A percentile compares a stretch with the other conserved stretches of the same genome.
Evolutionary conservation across 2,888 invertebrate genomes (phyloP).

Genomic region (Odontocolon sp.): DNA sequence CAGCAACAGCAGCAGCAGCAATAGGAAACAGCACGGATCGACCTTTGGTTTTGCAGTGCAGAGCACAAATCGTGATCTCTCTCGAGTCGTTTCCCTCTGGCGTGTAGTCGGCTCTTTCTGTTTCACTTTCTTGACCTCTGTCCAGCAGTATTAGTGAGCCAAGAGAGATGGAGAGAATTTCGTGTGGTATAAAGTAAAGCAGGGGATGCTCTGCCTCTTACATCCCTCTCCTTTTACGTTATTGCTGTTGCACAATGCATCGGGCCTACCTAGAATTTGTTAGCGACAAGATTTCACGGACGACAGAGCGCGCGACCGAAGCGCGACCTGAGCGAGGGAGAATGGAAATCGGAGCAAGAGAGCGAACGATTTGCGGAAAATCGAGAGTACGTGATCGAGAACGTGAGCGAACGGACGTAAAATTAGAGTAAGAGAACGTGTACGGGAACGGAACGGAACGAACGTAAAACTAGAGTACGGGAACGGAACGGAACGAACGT

Average conservation of each 20-base stretch:
- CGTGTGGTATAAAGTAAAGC: constrained; percentile 21
- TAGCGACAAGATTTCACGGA: no score
- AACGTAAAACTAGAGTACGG: no score
- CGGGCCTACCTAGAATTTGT: constrained; percentile 66
- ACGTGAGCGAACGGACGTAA: no score
- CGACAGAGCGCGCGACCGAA: no score
- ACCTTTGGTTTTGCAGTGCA: constrained; percentile 71
- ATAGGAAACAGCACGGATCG: constrained; percentile 71
- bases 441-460: no score
- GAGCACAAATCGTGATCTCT: constrained; percentile 70
- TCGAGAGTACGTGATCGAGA: no score
- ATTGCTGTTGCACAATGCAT: constrained; percentile 66
- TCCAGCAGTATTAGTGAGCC: constrained; percentile 46
- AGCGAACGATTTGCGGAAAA: no score
- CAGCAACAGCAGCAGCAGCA: constrained; percentile 61
- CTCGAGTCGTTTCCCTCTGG: constrained; percentile 12
- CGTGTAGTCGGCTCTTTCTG: neutral
- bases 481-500: no score
- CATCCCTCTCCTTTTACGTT: constrained; percentile 67
- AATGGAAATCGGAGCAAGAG: no score
- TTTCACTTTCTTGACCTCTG: constrained; percentile 31
- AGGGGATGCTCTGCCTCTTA: constrained; percentile 47
- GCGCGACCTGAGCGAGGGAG: no score
- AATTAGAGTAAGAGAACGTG: no score
- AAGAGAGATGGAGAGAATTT: constrained; percentile 30